Percentiles rank a stretch among this genome's conserved stretches.
Conservation (phyloP, 2,797 vertebrate genomes). For the Parambassis ranga region DNA sequence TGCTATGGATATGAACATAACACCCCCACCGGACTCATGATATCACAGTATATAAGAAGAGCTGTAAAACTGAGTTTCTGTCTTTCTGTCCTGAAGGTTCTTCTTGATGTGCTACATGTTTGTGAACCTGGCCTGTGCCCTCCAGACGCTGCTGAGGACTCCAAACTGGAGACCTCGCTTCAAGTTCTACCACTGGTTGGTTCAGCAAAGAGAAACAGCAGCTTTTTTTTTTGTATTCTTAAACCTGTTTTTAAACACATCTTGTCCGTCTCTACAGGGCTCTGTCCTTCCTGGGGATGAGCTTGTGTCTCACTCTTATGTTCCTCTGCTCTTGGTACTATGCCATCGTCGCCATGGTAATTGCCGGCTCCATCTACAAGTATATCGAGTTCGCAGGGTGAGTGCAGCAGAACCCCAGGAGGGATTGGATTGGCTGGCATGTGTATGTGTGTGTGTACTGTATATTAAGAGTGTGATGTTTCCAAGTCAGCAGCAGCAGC, state of each 20-base stretch:
- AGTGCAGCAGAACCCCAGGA: constrained; percentile 74
- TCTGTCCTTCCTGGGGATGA: constrained; percentile 96
- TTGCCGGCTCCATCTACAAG: constrained; percentile 97
- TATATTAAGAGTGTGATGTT: constrained; percentile 4
- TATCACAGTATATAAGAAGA: background rate
- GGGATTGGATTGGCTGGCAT: constrained; percentile 47
- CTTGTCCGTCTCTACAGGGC: constrained; percentile 85
- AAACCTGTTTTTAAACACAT: constrained; percentile 32
- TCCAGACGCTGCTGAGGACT: constrained; percentile 93
- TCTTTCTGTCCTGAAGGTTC: constrained; percentile 83
- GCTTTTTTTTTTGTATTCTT: background rate
- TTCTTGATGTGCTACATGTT: constrained; percentile 99
- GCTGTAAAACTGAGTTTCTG: background rate
- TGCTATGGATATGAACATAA: constrained; percentile 13
- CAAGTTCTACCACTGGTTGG: constrained; percentile 98
- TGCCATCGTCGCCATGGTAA: constrained; percentile 92
- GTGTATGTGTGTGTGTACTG: constrained; percentile 14
- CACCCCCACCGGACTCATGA: background rate
- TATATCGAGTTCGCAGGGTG: constrained; percentile 98
- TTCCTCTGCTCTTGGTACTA: constrained; percentile 98
- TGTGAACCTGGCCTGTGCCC: constrained; percentile 95
- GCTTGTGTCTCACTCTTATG: constrained; percentile 96
- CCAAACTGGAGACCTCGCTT: constrained; percentile 99
- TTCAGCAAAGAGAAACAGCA: background rate
- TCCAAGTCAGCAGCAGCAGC: background rate